Base-by-base conservation (phyloP, 2,797 vertebrate genomes). In the Parauchenoglanis punctatus region DNA sequence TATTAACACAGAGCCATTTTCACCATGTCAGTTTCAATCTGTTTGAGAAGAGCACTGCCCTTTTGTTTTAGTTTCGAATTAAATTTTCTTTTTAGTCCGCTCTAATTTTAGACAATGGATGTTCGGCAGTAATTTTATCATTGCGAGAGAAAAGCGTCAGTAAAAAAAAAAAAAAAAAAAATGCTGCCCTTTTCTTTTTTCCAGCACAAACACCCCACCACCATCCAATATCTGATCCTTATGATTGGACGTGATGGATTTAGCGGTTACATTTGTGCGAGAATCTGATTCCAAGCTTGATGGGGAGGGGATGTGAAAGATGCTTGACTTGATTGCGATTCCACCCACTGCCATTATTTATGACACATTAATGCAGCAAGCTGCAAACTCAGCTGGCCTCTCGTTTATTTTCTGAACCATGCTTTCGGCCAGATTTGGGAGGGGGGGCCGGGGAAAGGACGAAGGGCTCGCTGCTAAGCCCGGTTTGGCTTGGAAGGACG, bases 401-500 rank as follows among this genome's bases (percentile, higher is more conserved):
- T 85, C 63, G 12, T 56, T 82, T 89, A 87, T 90, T 89, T 89
- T 73, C 81, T 78, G 75, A 84, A 81, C 87, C 88, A 25, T 85
- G 81, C 20, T 81, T 56, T 82, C 40, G 84, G 65, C 31, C 61
- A 61, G 59, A 61, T 86, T 83, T 80, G 96, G 96, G 95, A 94
- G 94, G 94, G 67, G 67, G n/a, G 40, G 52, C 12, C 18, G 44
- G n/a, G 31, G 49, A n/a, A 40, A 15, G 89, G 63, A 56, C 83
- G 92, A 10, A 94, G 93, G 93, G 93, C 92, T 92, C 91, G 91
- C 93, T 91, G 93, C 92, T 95, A 95, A 95, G 92, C 94, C 93
- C 91, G 93, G 94, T 95, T 95, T 95, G 95, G 93, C 93, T 94
- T 95, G 94, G 93, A 94, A 92, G 90, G 94, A 94, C 92, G 91